Base-by-base conservation (phyloP, 1,140 invertebrate species). In the Lordiphosa mommai region DNA sequence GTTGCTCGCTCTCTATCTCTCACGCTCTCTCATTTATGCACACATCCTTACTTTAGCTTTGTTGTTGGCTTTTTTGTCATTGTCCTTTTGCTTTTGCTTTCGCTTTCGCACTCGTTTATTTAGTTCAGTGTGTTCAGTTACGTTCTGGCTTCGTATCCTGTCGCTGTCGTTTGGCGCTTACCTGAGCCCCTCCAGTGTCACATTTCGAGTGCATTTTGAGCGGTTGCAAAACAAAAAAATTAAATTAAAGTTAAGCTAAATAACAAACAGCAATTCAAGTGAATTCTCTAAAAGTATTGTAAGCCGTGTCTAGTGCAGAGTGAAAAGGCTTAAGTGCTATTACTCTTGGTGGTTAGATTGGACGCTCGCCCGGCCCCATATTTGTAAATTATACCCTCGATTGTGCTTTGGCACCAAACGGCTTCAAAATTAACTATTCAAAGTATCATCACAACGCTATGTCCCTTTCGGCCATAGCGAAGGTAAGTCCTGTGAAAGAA, bases 371-470 rank as follows among this genome's bases (percentile, higher is more conserved):
- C 23, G 27, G 43, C 43, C 10, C 29, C 29, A 4, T 17, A 30
- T 29, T 47, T 47, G 2, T 29, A 33, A 12, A 41, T 41, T 10
- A 20, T 68, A 32, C 17, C 5, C 20, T 30, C 37, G 48, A 46
- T 66, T 52, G 76, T 82, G 74, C 76, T 47, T 65, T 40, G 58
- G 77, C 53, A 56, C 64, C 50, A 46, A 89, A 86, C 79, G 86
- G 87, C 87, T 85, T 84, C 87, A 89, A 89, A 77, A 89, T 89
- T 88, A 89, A 89, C 55, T 89, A 89, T 68, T 89, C 88, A 86
- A 89, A 89, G 88, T 89, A 89, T 64, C 86, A 88, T 65, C 88
- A 89, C 59, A 89, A 89, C 86, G 88, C 88, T 87, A 89, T 89
- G 88, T 88, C 87, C 74, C 66, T 89, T 44, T 89, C 88, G 86